Conservation (phyloP, 1,140 invertebrate genomes). For the Drosophila baimaii region DNA sequence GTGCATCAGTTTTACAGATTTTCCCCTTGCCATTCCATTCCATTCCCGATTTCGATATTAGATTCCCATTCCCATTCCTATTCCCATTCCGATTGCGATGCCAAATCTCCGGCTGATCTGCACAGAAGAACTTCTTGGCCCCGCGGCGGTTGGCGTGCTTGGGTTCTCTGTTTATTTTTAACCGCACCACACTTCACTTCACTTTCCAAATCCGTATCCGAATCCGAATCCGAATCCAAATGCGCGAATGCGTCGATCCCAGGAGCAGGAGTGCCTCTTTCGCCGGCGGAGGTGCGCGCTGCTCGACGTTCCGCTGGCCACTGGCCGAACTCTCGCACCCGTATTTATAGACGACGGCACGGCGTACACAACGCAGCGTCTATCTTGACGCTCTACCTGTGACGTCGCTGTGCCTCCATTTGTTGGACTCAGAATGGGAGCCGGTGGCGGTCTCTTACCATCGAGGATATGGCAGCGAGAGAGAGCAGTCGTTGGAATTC, state of each 20-base stretch:
- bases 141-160: constrained; percentile 13
- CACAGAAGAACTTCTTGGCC: constrained; percentile 27
- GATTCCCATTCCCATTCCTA: constrained; percentile 6
- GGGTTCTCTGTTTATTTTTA: constrained; percentile 48
- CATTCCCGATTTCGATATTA: constrained; percentile 9
- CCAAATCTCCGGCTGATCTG: constrained; percentile 2
- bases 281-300: constrained; percentile 42
- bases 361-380: constrained; percentile 27
- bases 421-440: constrained; percentile 33
- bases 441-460: constrained; percentile 9
- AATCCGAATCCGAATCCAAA: constrained; percentile 1
- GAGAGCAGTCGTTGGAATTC: constrained; percentile 10
- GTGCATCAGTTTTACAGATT: constrained; percentile 16
- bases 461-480: constrained; percentile 6
- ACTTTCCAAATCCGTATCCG: constrained; percentile 16
- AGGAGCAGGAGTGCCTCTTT: constrained; percentile 38
- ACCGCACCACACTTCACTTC: constrained; percentile 43
- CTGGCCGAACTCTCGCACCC: constrained; percentile 35
- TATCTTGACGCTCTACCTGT: constrained; percentile 48
- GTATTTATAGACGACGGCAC: constrained; percentile 43
- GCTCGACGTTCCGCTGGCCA: constrained; percentile 45
- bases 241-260: constrained; percentile 26
- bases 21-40: neutral
- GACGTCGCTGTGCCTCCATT: constrained; percentile 44
- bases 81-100: neutral